Evolutionary conservation across 1,140 invertebrate species (phyloP), one percentile per base, ranked within the genome.

Genomic region (Drosophila trapezifrons): DNA sequence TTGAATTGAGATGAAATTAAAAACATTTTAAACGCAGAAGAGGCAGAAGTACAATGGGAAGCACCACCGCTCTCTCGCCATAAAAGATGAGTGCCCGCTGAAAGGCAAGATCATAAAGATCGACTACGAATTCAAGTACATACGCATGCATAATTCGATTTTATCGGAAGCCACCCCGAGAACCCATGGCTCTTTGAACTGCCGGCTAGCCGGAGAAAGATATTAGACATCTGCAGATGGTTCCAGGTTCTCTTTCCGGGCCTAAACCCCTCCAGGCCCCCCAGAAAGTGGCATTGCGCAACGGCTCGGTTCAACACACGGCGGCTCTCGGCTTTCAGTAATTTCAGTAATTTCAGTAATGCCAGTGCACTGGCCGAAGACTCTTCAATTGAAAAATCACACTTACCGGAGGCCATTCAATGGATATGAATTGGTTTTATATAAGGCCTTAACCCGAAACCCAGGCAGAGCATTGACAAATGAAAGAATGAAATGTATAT

Each of bases 81-180:
- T 80, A 63, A 80, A 80, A 66, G 54, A 59, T 76, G 73, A 81
- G 73, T 80, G 78, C 51, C 42, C 45, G 73, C 73, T 81, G 78
- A 86, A 85, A 85, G 64, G 80, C 62, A 71, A 55, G 65, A 80
- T 73, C 80, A 56, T 83, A 67, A 83, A 83, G 83, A 71, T 65
- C 51, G 49, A 75, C 74, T 80, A 66, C 4, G 3, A 64, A 63
- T 40, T 67, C 58, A 75, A 60, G 55, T 63, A 81, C 55, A 62
- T 63, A 46, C 59, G 43, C 59, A 22, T 17, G 59, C 62, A 43
- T 43, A 65, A 25, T 12, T 45, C 62, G 17, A 35, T 70, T 72
- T 79, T 45, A 47, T 57, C 27, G 42, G 52, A 4, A 51, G 15
- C 46, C 13, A n/a, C 47, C 43, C 66, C 58, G 3, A 13, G 27